phyloP scores from a whole-genome alignment of 2,113 vertebrate genomes.

The Pseudois nayaur region DNA sequence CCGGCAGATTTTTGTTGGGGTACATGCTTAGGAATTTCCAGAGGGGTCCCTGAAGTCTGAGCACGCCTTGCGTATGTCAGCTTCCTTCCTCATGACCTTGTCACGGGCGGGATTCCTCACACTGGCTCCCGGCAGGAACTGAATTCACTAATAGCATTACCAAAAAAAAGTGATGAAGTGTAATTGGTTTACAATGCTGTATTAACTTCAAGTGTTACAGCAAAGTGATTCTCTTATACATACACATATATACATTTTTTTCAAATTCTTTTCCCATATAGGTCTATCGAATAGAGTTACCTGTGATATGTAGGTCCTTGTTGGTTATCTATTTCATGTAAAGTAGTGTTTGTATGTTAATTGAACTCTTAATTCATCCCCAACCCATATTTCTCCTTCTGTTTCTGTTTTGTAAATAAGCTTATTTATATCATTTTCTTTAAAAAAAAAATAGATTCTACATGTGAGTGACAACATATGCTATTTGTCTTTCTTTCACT shows the following conservation, averaged over 20 bases:
- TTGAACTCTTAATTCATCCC: neutral
- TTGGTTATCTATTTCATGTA: neutral
- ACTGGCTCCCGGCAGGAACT: no score
- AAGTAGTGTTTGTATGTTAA: neutral
- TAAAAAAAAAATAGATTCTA: neutral
- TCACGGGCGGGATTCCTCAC: no score
- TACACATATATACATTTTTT: neutral
- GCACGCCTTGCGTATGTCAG: no score
- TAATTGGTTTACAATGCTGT: neutral
- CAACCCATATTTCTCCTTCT: neutral
- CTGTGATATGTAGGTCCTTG: neutral
- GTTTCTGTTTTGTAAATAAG: neutral
- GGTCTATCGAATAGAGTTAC: neutral
- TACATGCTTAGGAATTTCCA: no score
- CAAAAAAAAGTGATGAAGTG: neutral
- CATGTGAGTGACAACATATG: neutral
- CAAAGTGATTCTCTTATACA: neutral
- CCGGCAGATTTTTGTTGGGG: no score
- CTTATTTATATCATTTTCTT: neutral
- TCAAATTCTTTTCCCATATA: neutral
- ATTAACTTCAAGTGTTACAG: neutral
- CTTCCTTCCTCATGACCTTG: no score
- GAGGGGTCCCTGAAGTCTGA: no score
- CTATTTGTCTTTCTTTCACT: neutral
- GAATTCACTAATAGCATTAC: neutral